Evolutionary conservation across 1,140 invertebrate genomes (phyloP).

Genomic region (Glomeris maerens): DNA sequence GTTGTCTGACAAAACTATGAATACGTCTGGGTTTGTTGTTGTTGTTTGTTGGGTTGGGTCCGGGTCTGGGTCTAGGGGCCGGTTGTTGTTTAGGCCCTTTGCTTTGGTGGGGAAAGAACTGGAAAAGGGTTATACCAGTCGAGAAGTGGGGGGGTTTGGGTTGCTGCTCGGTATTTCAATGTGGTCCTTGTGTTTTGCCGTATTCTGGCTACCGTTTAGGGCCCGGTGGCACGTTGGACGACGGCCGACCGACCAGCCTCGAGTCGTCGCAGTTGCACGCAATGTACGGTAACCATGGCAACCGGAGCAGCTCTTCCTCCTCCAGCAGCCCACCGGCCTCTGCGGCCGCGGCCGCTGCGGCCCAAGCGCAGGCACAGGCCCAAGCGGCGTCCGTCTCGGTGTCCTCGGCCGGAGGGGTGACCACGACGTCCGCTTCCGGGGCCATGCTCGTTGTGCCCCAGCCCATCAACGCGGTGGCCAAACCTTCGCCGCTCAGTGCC

Average conservation of each 20-base stretch:
- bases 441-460: slow-evolving; percentile 76
- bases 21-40: too few relatives aligned
- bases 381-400: slow-evolving; percentile 25
- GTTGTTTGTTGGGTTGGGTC: too few relatives aligned
- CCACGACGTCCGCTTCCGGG: slow-evolving; percentile 32
- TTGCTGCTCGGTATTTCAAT: not conserved
- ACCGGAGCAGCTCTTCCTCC: slow-evolving; percentile 20
- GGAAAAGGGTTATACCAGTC: too few relatives aligned
- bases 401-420: slow-evolving; percentile 31
- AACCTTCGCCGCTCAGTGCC: slow-evolving; percentile 29
- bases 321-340: slow-evolving; percentile 14
- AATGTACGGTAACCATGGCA: slow-evolving; percentile 19
- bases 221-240: slow-evolving; percentile 15
- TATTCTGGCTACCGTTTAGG: slow-evolving; percentile 2
- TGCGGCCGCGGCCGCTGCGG: slow-evolving; percentile 13
- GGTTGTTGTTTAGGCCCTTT: too few relatives aligned
- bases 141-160: too few relatives aligned
- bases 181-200: not conserved
- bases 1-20: too few relatives aligned
- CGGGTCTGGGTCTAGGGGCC: too few relatives aligned
- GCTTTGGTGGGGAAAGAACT: not conserved
- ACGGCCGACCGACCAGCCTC: slow-evolving; percentile 16
- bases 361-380: slow-evolving; percentile 16
- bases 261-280: slow-evolving; percentile 20
- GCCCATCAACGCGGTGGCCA: slow-evolving; percentile 60